phyloP scores from a whole-genome alignment of 2,113 vertebrate genomes.

The Columba janthina region DNA sequence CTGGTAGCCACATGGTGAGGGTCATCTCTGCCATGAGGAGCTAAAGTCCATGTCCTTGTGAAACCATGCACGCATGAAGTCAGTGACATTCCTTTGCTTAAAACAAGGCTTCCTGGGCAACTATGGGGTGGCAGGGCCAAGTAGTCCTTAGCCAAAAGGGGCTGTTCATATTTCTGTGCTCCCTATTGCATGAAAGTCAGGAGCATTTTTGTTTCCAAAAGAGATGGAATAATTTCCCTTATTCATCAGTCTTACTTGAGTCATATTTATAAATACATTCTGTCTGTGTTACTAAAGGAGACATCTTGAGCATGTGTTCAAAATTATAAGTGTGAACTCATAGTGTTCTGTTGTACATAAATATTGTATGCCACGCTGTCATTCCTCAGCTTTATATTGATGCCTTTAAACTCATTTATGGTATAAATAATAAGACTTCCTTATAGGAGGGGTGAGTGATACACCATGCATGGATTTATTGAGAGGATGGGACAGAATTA shows the following conservation, averaged over 20 bases:
- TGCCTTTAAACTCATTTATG: neutral
- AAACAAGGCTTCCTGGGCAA: neutral
- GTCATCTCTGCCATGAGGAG: neutral
- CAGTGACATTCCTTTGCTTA: neutral
- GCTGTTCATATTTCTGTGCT: neutral
- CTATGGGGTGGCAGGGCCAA: neutral
- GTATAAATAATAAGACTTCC: neutral
- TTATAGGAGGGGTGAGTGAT: neutral
- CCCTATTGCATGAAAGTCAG: neutral
- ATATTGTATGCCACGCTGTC: neutral
- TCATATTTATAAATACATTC: neutral
- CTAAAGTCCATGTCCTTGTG: neutral
- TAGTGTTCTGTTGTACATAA: neutral
- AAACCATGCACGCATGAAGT: neutral
- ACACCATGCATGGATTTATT: neutral
- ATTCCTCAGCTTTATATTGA: neutral
- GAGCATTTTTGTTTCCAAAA: neutral
- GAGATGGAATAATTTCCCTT: neutral
- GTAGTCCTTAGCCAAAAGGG: neutral
- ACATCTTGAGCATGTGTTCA: neutral
- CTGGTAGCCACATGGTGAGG: neutral
- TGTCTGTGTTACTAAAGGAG: neutral
- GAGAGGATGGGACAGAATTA: neutral
- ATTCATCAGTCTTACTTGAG: neutral
- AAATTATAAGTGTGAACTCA: slow-evolving; percentile 4